Evolutionary conservation across 2,797 vertebrate species (phyloP).

Genomic region (Coregonus sp.): DNA sequence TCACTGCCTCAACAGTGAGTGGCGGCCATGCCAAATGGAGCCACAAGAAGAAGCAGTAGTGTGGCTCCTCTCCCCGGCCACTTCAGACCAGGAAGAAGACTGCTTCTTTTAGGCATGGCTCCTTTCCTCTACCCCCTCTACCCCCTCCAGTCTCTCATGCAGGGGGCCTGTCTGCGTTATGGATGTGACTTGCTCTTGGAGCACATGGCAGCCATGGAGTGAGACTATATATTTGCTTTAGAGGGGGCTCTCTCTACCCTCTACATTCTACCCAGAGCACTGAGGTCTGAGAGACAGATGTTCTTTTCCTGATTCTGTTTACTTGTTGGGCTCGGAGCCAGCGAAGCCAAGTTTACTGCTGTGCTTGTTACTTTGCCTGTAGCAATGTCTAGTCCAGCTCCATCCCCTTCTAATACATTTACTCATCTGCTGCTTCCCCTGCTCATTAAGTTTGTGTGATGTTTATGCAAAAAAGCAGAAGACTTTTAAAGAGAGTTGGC

Average conservation of each 20-base stretch:
- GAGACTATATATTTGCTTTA: slow-evolving; percentile 14
- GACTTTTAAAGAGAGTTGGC: not conserved
- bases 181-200: slow-evolving; percentile 36
- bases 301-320: not conserved
- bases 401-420: slow-evolving; percentile 12
- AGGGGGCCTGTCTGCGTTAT: slow-evolving; percentile 43
- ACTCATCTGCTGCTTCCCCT: slow-evolving; percentile 25
- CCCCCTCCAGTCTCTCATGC: slow-evolving; percentile 20
- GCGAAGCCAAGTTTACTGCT: slow-evolving; percentile 12
- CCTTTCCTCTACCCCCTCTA: slow-evolving; percentile 13
- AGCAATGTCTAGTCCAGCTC: slow-evolving; percentile 6
- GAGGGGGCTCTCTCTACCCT: slow-evolving; percentile 3
- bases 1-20: slow-evolving; percentile 41
- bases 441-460: slow-evolving; percentile 3
- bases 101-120: slow-evolving; percentile 46
- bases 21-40: slow-evolving; percentile 44
- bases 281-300: slow-evolving; percentile 1
- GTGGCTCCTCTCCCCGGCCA: slow-evolving; percentile 6
- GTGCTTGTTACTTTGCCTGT: slow-evolving; percentile 1
- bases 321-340: not conserved
- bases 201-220: slow-evolving; percentile 1
- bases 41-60: slow-evolving; percentile 18
- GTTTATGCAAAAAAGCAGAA: not conserved
- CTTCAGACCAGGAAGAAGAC: slow-evolving; percentile 28
- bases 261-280: not conserved